Evolutionary conservation across 2,888 invertebrate species (phyloP).

Genomic region (Sminthurides aquaticus): DNA sequence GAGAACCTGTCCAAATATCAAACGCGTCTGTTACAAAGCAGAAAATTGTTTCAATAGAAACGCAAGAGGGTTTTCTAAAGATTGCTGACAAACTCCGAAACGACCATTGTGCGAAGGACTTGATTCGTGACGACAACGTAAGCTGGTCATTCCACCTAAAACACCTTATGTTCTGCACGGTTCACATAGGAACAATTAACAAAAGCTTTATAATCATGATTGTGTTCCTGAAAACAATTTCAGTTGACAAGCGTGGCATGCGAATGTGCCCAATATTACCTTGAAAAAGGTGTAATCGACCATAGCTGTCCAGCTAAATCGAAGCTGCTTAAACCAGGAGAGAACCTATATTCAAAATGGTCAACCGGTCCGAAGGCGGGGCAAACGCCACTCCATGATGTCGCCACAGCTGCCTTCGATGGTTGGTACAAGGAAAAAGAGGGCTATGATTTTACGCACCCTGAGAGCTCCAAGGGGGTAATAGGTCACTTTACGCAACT

Average conservation of each 20-base stretch:
- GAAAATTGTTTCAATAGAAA: too few relatives aligned
- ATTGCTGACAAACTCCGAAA: neutral
- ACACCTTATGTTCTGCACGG: neutral
- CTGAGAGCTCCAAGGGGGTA: neutral
- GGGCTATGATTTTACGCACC: neutral
- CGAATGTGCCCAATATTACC: neutral
- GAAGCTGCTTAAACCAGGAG: neutral
- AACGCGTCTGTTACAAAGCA: too few relatives aligned
- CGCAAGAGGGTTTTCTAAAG: too few relatives aligned
- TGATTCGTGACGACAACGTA: neutral
- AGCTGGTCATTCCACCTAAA: neutral
- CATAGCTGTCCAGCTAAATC: neutral
- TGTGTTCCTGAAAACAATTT: too few relatives aligned
- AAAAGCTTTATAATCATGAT: too few relatives aligned
- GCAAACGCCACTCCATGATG: neutral
- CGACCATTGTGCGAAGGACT: neutral
- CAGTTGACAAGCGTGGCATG: neutral
- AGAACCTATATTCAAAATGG: neutral
- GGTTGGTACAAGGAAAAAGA: constrained; percentile 5
- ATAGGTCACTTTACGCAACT: constrained; percentile 5
- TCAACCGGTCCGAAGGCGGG: neutral
- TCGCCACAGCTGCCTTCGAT: neutral
- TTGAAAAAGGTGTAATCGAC: neutral
- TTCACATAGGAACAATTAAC: neutral
- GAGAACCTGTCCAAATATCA: too few relatives aligned